Percentiles rank a stretch among this genome's conserved stretches.
Evolutionary conservation across 2,888 invertebrate species (phyloP).

Genomic region (Sminthurinus aureus): DNA sequence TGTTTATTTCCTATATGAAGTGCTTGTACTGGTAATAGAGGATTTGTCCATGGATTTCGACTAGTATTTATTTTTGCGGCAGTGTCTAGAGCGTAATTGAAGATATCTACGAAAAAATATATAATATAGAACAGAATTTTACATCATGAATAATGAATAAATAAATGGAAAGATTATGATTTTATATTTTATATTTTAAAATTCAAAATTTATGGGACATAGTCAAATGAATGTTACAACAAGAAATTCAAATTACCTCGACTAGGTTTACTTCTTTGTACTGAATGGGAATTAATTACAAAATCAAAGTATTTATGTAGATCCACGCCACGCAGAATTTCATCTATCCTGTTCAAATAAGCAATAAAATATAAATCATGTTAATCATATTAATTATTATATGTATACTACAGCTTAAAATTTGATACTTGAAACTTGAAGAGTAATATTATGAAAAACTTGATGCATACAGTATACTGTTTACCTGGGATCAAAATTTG

Average conservation of each 20-base stretch:
- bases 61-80: constrained; percentile 60
- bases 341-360: constrained; percentile 46
- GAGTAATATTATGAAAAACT: too few relatives aligned
- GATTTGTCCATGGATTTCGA: not conserved
- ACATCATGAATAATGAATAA: too few relatives aligned
- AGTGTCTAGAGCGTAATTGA: not conserved
- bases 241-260: constrained; percentile 4
- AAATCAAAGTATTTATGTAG: constrained; percentile 80
- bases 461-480: constrained; percentile 65
- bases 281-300: constrained; percentile 76
- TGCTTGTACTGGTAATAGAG: constrained; percentile 68
- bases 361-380: not conserved
- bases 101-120: not conserved
- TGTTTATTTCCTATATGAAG: constrained; percentile 83
- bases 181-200: too few relatives aligned
- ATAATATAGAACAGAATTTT: too few relatives aligned
- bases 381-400: too few relatives aligned
- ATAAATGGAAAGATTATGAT: too few relatives aligned
- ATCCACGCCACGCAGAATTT: constrained; percentile 72
- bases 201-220: too few relatives aligned
- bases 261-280: constrained; percentile 45
- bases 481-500: constrained; percentile 85
- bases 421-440: too few relatives aligned
- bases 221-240: not conserved
- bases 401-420: too few relatives aligned